These are phyloP conservation scores for Apus apus DNA, from an alignment of 2,113 vertebrate species.

Conservation along the genomic window DNA sequence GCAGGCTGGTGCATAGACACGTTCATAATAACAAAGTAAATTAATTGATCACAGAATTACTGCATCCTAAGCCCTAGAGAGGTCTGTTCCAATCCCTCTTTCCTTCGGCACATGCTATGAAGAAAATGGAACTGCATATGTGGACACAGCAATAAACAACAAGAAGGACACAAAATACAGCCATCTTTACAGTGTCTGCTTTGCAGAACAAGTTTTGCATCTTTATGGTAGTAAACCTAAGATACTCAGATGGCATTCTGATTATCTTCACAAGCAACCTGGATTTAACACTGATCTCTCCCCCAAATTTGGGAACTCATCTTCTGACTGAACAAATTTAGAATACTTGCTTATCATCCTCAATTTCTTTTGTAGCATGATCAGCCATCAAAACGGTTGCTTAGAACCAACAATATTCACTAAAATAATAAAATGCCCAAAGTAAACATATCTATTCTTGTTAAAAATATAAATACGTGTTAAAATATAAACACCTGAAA, in stretches of 20 bases:
- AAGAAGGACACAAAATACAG: background rate
- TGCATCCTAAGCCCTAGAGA: background rate
- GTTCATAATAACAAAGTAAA: background rate
- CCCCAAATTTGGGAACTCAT: background rate
- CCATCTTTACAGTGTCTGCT: background rate
- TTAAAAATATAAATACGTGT: background rate
- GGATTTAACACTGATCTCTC: background rate
- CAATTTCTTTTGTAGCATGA: background rate
- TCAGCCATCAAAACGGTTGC: background rate
- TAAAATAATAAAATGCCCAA: background rate
- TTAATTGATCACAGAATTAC: background rate
- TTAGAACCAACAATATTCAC: background rate
- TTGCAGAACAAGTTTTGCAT: background rate
- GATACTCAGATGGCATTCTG: background rate
- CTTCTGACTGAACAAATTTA: background rate
- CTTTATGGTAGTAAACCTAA: background rate
- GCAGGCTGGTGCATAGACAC: background rate
- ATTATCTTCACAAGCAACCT: background rate
- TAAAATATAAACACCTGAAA: background rate
- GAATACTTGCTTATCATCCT: background rate
- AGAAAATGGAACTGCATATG: background rate
- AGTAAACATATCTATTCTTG: background rate
- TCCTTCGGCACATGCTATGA: background rate
- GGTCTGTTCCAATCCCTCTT: rapidly evolving
- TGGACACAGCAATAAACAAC: background rate